Base-by-base conservation (phyloP, 2,888 invertebrate genomes). In the Phortica okadai region DNA sequence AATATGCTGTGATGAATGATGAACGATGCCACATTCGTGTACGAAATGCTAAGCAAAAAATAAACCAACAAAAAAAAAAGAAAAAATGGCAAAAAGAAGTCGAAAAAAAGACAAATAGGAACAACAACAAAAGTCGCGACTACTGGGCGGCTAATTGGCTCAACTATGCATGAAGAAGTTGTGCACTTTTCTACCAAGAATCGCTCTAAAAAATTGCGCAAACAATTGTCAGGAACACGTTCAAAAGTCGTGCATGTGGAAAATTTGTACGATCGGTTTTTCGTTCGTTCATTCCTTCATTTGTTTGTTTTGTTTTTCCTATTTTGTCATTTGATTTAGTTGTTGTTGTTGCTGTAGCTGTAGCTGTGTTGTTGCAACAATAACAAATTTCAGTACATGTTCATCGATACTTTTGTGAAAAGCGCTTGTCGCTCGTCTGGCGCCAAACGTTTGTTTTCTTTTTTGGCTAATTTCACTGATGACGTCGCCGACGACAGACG, bases 171-270 rank as follows among this genome's bases (percentile, higher is more conserved):
- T 54, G 50, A 50, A 50, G 50, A 11, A 50, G 50, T 50, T 50
- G 62, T 25, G 16, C 16, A 16, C 25, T 62, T 62, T 62, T 21
- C 25, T 62, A 62, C 62, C 25, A 25, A 62, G 62, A 62, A 62
- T 16, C 62, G 25, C 70, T 25, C 59, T 42, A 33, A 56, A n/a
- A 73, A 59, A 69, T 73, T 54, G 16, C n/a, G 73, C 74, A 64
- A 74, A 77, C 75, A 77, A 80, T 76, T 77, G 81, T 81, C 81
- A 81, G 54, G 56, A 85, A 88, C 85, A 86, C 85, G 85, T 86
- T 86, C 80, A 78, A 79, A 86, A 86, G 80, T 86, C 85, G 85
- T 86, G 85, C 88, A 80, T 76, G 73, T 74, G 70, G 50, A 66
- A 66, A 66, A 66, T 66, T 66, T 66, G 66, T 66, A 66, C 66